Percentiles rank a stretch among this genome's conserved stretches.
These are phyloP conservation scores for Knipowitschia caucasica DNA, from an alignment of 2,797 vertebrate genomes.

Conservation along the genomic window DNA sequence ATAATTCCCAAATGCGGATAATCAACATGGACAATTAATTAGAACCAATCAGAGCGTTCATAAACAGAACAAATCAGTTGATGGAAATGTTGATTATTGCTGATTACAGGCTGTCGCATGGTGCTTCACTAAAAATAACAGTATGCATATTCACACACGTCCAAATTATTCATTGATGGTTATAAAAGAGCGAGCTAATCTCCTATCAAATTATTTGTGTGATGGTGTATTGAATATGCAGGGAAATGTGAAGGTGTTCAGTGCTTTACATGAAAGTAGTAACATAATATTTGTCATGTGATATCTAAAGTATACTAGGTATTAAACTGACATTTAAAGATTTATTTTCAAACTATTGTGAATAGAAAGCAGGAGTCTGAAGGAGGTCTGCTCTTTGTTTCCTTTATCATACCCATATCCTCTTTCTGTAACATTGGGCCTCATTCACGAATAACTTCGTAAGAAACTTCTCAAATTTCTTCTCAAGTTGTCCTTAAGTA, in stretches of 20 bases:
- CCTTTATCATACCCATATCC: too few relatives aligned
- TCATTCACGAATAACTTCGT: too few relatives aligned
- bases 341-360: too few relatives aligned
- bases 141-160: constrained; percentile 12
- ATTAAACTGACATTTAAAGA: background rate
- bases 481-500: too few relatives aligned
- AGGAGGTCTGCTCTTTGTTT: too few relatives aligned
- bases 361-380: too few relatives aligned
- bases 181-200: constrained; percentile 16
- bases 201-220: constrained; percentile 15
- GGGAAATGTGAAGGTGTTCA: background rate
- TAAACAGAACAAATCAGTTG: constrained; percentile 55
- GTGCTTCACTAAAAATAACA: background rate
- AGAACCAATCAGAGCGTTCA: constrained; percentile 51
- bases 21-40: constrained; percentile 46
- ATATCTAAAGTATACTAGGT: too few relatives aligned
- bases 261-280: background rate
- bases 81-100: constrained; percentile 49
- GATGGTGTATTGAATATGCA: constrained; percentile 5
- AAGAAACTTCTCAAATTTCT: too few relatives aligned
- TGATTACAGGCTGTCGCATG: constrained; percentile 46
- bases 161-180: constrained; percentile 24
- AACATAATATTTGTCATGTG: too few relatives aligned
- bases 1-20: constrained; percentile 26
- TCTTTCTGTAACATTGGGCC: too few relatives aligned